phyloP scores from a whole-genome alignment of 2,797 vertebrate genomes.

The Diplodus puntazzo region DNA sequence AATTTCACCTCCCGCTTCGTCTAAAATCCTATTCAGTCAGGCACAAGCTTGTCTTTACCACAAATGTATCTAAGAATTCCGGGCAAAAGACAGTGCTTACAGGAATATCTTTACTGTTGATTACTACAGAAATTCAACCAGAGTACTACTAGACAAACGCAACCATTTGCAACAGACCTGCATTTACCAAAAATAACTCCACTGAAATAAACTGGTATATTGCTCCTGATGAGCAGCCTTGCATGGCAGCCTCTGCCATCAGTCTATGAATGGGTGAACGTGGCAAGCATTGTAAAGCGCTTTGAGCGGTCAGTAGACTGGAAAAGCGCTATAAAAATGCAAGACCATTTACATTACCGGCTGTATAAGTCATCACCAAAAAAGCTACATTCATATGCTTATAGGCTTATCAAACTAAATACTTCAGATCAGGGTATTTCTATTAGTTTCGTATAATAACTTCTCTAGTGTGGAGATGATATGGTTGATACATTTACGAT shows the following conservation, averaged over 20 bases:
- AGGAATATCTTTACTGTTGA: background rate
- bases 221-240: too few relatives aligned
- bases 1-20: constrained; percentile 61
- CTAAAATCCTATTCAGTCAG: constrained; percentile 57
- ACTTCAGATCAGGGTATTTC: background rate
- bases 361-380: background rate
- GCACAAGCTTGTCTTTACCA: constrained; percentile 2
- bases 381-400: background rate
- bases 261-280: too few relatives aligned
- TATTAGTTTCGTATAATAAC: background rate
- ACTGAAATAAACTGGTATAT: background rate
- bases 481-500: background rate
- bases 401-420: too few relatives aligned
- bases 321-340: too few relatives aligned
- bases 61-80: background rate
- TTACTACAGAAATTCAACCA: background rate
- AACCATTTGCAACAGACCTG: background rate
- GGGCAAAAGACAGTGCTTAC: background rate
- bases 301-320: too few relatives aligned
- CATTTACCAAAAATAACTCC: background rate
- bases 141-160: too few relatives aligned
- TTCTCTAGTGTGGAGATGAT: background rate
- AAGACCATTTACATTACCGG: background rate
- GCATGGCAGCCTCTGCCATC: too few relatives aligned
- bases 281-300: too few relatives aligned